Evolutionary conservation across 2,113 vertebrate species (phyloP), one percentile per base, ranked within the genome.

Genomic region (Phyllopteryx taeniolatus): DNA sequence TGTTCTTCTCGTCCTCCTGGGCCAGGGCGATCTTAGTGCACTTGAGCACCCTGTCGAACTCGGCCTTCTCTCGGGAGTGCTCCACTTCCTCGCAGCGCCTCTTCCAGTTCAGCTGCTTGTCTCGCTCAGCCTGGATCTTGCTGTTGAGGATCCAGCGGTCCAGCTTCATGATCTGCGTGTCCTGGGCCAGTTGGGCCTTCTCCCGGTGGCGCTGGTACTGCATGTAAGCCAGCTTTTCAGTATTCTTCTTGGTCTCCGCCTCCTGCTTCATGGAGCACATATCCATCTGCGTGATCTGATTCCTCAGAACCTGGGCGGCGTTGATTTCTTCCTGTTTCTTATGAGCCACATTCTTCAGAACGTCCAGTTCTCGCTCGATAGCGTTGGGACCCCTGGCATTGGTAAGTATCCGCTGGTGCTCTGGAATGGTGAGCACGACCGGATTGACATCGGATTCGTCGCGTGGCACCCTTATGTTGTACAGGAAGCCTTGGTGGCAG

Each of bases 61-160:
- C 64, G 2, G 1, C 22, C 12, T 66, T 66, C n/a, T 66, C 64
- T 31, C 64, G 12, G 13, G n/a, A 3, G 64, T 47, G 43, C 44
- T 66, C 64, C 1, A 31, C 13, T 11, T 27, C 22, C 14, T 47
- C 64, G 22, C 64, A 66, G 13, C 15, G 11, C 22, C 47, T 66
- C 13, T 31, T 47, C 64, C 64, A 66, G 10, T 8, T 9, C 7
- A 66, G 44, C 44, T 66, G 64, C 44, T 66, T 66, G 22, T 66
- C 64, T 3, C 42, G 42, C 14, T 66, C 64, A 2, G 64, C 64
- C 13, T 66, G 43, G 64, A 66, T 66, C 14, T 66, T 66, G 64
- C 64, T 66, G 64, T 66, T 47, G 22, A 66, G 64, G 43, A 66
- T 66, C 44, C 64, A 47, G n/a, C 64, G 44, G 44, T 66, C 64